Evolutionary conservation across 2,888 invertebrate species (phyloP).

Genomic region (Drosophila neutralis): DNA sequence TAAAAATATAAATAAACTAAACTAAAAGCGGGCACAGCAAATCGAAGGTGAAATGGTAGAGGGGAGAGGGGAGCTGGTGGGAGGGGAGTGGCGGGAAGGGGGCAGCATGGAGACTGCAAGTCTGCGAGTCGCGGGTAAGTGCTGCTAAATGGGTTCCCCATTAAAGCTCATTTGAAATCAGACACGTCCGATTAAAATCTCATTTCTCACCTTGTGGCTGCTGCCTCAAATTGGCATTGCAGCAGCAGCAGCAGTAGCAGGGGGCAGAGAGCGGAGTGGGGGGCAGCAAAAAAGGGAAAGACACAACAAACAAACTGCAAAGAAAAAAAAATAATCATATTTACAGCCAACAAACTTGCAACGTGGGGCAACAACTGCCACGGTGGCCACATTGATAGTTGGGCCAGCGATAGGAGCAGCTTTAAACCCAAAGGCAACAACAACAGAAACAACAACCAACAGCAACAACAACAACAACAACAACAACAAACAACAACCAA

Average conservation of each 20-base stretch:
- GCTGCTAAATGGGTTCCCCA: slow-evolving; percentile 84
- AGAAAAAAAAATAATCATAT: slow-evolving; percentile 58
- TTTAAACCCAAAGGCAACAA: slow-evolving; percentile 8
- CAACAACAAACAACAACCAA: slow-evolving; percentile 12
- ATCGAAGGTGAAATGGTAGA: background rate
- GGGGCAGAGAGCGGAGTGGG: background rate
- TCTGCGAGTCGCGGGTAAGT: slow-evolving; percentile 57
- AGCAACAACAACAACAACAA: slow-evolving; percentile 17
- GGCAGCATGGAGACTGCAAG: slow-evolving; percentile 39
- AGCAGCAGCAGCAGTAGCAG: background rate
- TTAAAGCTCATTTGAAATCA: slow-evolving; percentile 85
- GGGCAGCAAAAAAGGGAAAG: slow-evolving; percentile 30
- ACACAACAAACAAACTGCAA: slow-evolving; percentile 62
- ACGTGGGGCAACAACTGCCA: slow-evolving; percentile 35
- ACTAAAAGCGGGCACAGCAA: slow-evolving; percentile 25
- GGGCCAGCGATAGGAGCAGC: slow-evolving; percentile 60
- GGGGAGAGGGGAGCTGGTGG: background rate
- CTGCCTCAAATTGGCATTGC: slow-evolving; percentile 66
- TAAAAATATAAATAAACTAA: slow-evolving; percentile 67
- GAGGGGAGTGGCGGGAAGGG: background rate
- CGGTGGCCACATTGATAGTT: slow-evolving; percentile 64
- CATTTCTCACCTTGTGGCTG: slow-evolving; percentile 85
- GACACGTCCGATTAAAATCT: slow-evolving; percentile 85
- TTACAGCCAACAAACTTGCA: slow-evolving; percentile 52
- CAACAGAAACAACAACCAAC: slow-evolving; percentile 6